Evolutionary conservation across 2,888 invertebrate genomes (phyloP), one percentile per base, ranked within the genome.

Genomic region (Synergus japonicus): DNA sequence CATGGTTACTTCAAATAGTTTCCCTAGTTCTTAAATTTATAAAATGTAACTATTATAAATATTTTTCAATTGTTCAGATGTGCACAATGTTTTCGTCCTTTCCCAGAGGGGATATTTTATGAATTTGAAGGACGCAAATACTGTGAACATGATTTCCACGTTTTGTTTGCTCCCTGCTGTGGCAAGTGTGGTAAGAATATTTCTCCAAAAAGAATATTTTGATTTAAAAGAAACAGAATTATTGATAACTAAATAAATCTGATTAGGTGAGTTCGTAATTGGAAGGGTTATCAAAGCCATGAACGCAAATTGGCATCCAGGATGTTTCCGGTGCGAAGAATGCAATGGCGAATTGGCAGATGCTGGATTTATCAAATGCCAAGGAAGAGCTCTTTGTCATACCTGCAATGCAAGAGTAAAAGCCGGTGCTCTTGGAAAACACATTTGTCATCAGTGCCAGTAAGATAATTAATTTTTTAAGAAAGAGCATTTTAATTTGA

Each of bases 271-370:
- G 92, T 99, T 99, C 92, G 98, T 99, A 81, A 98, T 99, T 91
- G 99, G 99, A 0, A 96, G 99, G 80, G 99, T 99, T 67, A 99
- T 99, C 91, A 99, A 99, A 92, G 99, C 99, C 0, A 99, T 99
- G 98, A 98, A 99, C 90, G 95, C 97, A 49, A 98, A 97, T 92
- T 99, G 99, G 99, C 99, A 99, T 93, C 99, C 99, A 2, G 95
- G 96, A 82, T 99, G 99, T 92, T 99, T 99, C 94, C 95, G 97
- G 37, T 99, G 99, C 91, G 97, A 99, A 91, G 95, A 98, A 92
- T 99, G 99, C 92, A 94, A 94, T 86, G 95, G 96, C 81, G 97
- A 98, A 92, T 93, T 99, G 85, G 98, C 99, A 0, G 99, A 99
- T 92, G 95, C 97, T 76, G 99, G 99, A 15, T 99, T 99, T 92